Evolutionary conservation across 2,113 vertebrate species (phyloP), one percentile per base, ranked within the genome.

Genomic region (Scatophagus argus): DNA sequence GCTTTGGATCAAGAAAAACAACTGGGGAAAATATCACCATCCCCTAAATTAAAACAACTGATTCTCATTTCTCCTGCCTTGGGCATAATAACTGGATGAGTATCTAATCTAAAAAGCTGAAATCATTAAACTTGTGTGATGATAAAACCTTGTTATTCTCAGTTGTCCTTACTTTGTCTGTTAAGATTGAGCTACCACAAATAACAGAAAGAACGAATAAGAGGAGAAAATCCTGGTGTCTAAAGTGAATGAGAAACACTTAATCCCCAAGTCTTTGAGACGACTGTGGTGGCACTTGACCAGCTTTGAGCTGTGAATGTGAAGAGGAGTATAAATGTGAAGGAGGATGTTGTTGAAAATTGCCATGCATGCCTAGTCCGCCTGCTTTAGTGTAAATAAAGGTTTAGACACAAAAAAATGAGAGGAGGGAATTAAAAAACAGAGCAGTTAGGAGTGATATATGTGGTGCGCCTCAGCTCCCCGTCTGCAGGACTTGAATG

Each of bases 331-430:
- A 10, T 44, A 41, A 23, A 51, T 60, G 75, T 39, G 27, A 41
- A 69, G 46, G 52, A 67, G 54, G 47, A 29, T 56, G 47, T 74
- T 58, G 25, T 29, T 63, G 36, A 41, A 61, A 68, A 79, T 85
- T 44, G 64, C 21, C 72, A 79, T 69, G 61, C 73, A 6, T 51
- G 58, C 67, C 17, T 34, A 19, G 58, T 85, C 76, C 74, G 79
- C 86, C 49, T 73, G 31, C 46, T 63, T 11, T 27, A 25, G 61
- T n/a, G 60, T 47, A 59, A n/a, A 66, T 74, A 64, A 76, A 79
- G 56, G 69, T 31, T 23, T 32, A 13, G 59, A 64, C n/a, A 52
- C 10, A 1, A 21, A 29, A 32, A 36, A 5, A 14, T 25, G 54
- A 25, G 5, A 21, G 17, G 5, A 32, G 12, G 27, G 27, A 75